Evolutionary conservation across 2,888 invertebrate species (phyloP), one percentile per base, ranked within the genome.

Genomic region (Drosophila greeni): DNA sequence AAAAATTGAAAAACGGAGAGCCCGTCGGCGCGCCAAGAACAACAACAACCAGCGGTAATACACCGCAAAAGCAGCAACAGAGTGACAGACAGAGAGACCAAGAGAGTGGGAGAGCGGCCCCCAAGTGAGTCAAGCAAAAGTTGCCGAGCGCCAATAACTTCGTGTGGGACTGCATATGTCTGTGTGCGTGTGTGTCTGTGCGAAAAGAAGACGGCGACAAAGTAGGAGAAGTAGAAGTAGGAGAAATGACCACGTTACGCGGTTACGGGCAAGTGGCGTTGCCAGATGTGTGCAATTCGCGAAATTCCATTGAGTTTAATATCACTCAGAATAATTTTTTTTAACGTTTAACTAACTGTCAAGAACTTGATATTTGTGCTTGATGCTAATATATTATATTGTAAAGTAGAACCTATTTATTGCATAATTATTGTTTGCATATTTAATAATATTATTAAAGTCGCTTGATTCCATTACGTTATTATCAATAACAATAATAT

Each of bases 81-180:
- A 29, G 18, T 18, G 20, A 48, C 33, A 23, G 52, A 14, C 60
- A 37, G 56, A 62, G 56, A 45, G 57, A 39, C 47, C 51, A 23
- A 37, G 51, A 62, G 31, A 59, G 24, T 33, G 47, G 37, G 40
- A 39, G 61, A 40, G 34, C 16, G 55, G 20, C 11, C 39, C 60
- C 20, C 55, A 70, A 57, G 52, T 56, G 69, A 71, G 51, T 54
- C 57, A 53, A 58, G 42, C 37, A 43, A 24, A 56, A 54, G 23
- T 54, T 55, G 45, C 37, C 65, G 57, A 71, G 71, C 71, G 70
- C 73, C 75, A 77, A 65, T 57, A 65, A 59, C 58, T 59, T 59
- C 58, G 58, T 36, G 40, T 55, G 49, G 11, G 16, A 31, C n/a
- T 20, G 40, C 42, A 40, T 33, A 26, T 43, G 16, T 26, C 6